Conservation (phyloP, 2,113 vertebrate species). For the Mixornis gularis region DNA sequence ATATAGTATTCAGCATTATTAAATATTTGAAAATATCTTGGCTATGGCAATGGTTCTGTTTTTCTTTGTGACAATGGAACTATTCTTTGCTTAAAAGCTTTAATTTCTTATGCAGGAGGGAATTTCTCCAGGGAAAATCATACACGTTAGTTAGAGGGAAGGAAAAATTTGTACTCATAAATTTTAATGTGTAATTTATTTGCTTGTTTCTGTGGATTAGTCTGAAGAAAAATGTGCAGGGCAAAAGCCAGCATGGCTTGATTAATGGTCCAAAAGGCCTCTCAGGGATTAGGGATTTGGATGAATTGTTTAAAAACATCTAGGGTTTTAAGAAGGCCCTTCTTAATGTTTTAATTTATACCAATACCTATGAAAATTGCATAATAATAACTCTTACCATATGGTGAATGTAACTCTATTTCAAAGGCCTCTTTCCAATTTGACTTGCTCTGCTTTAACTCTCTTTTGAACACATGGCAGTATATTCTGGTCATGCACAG, state of each 20-base stretch:
- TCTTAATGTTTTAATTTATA: slow-evolving; percentile 5
- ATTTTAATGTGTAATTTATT: slow-evolving; percentile 58
- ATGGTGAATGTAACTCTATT: background rate
- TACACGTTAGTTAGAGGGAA: slow-evolving; percentile 21
- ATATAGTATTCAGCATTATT: background rate
- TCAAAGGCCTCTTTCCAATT: background rate
- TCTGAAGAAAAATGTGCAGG: slow-evolving; percentile 26
- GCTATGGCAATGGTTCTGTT: background rate
- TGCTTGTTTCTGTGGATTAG: slow-evolving; percentile 33
- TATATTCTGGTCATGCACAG: background rate
- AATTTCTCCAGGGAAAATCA: slow-evolving; percentile 46
- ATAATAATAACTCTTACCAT: slow-evolving; percentile 8
- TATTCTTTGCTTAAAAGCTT: slow-evolving; percentile 30
- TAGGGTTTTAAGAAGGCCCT: background rate
- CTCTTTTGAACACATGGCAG: background rate
- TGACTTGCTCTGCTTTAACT: background rate
- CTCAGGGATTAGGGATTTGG: background rate
- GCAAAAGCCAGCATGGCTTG: background rate
- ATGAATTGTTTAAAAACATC: background rate
- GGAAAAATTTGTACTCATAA: slow-evolving; percentile 36
- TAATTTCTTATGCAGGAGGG: slow-evolving; percentile 42
- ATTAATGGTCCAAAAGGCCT: slow-evolving; percentile 14
- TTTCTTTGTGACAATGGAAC: background rate
- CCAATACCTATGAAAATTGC: slow-evolving; percentile 4
- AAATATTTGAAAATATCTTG: background rate